Conservation (phyloP, 2,113 vertebrate genomes). For the Crotophaga sulcirostris region DNA sequence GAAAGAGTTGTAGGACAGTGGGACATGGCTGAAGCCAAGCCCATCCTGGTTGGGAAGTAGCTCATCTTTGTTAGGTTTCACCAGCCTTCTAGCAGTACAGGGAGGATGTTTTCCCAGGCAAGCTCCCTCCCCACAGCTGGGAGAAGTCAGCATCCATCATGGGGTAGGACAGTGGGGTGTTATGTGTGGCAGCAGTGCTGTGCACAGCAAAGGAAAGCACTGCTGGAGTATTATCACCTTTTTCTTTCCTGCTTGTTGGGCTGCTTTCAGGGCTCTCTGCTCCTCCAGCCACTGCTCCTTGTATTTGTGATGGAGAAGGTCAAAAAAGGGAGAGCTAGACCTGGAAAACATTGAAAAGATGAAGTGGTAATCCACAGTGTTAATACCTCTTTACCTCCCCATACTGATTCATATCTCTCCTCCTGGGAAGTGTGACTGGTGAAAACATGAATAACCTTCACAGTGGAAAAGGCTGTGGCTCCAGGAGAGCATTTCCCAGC, state of each 20-base stretch:
- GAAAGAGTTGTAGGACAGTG: too few relatives aligned
- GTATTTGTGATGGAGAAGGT: conserved; percentile 84
- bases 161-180: not conserved
- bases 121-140: not conserved
- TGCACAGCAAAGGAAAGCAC: not conserved
- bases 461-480: not conserved
- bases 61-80: not conserved
- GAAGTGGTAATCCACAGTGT: not conserved
- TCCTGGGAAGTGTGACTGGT: not conserved
- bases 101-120: not conserved
- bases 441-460: not conserved
- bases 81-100: not conserved
- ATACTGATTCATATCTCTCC: not conserved
- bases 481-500: not conserved
- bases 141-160: fast-evolving
- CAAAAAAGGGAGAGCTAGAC: conserved; percentile 78
- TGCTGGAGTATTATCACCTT: conserved; percentile 63
- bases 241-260: conserved; percentile 44
- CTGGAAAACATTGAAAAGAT: conserved; percentile 60
- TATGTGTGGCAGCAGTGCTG: not conserved
- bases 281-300: conserved; percentile 82
- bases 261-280: conserved; percentile 71
- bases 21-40: not conserved
- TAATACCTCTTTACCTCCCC: not conserved
- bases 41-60: not conserved